phyloP scores from a whole-genome alignment of 2,888 invertebrate genomes.

The Pseudococcus longispinus region DNA sequence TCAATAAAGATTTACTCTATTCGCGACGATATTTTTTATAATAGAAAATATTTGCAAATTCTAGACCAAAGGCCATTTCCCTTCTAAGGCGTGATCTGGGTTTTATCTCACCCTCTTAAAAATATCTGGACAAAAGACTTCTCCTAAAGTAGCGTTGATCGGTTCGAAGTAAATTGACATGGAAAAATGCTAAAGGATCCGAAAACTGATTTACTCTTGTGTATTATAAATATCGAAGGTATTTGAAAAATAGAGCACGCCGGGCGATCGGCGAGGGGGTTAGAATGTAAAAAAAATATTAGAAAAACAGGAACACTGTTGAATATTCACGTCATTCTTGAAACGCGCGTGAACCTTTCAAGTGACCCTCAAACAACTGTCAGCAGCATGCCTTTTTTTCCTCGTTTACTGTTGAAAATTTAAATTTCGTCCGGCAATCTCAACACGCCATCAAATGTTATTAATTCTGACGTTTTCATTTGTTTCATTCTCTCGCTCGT shows the following conservation, averaged over 20 bases:
- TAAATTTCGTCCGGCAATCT: slow-evolving; percentile 15
- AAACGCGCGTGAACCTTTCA: background rate
- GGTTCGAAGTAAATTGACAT: slow-evolving; percentile 20
- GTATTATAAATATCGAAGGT: slow-evolving; percentile 19
- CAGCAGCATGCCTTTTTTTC: slow-evolving; percentile 1
- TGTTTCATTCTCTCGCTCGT: background rate
- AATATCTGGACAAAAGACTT: slow-evolving; percentile 6
- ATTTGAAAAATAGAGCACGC: background rate
- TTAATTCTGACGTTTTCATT: slow-evolving; percentile 22
- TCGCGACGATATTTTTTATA: slow-evolving; percentile 20
- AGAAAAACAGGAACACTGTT: background rate
- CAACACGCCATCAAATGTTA: background rate
- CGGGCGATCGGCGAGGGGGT: background rate
- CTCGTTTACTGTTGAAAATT: background rate
- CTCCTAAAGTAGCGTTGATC: background rate
- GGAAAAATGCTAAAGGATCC: background rate
- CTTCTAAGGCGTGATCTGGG: slow-evolving; percentile 36
- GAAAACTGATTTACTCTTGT: background rate
- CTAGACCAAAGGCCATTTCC: slow-evolving; percentile 31
- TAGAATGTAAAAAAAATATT: background rate
- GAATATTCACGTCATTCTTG: slow-evolving; percentile 11
- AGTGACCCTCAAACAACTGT: slow-evolving; percentile 25
- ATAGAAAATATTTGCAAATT: slow-evolving; percentile 39
- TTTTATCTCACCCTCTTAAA: slow-evolving; percentile 38
- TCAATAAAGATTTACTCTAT: slow-evolving; percentile 30